phyloP scores from a whole-genome alignment of 1,140 invertebrate genomes.

The Trichonephila clavata region DNA sequence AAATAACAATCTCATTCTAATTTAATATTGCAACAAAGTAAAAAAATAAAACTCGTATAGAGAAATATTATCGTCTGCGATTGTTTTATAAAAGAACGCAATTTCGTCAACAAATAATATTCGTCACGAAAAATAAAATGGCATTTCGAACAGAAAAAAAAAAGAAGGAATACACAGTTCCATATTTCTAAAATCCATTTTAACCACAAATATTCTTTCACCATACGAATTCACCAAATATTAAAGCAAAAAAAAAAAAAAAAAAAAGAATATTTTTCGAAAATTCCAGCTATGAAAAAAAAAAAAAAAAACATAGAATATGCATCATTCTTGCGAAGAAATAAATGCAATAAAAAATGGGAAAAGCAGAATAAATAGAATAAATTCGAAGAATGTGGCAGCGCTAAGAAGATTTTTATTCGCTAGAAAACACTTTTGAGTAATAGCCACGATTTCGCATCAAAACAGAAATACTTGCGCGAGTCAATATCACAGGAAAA shows the following conservation, averaged over 20 bases:
- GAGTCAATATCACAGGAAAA: neutral
- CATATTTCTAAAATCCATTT: neutral
- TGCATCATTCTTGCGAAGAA: neutral
- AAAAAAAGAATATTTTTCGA: neutral
- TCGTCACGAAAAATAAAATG: too few relatives aligned
- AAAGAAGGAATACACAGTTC: too few relatives aligned
- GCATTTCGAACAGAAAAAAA: too few relatives aligned
- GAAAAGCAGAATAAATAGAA: neutral
- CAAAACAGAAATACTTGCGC: neutral
- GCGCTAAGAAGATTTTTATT: neutral
- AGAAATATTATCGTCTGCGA: too few relatives aligned
- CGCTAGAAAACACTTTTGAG: constrained; percentile 24
- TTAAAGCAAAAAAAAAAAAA: neutral
- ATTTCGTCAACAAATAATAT: too few relatives aligned
- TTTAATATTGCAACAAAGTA: too few relatives aligned
- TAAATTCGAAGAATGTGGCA: constrained; percentile 16
- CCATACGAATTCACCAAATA: neutral
- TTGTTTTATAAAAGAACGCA: too few relatives aligned
- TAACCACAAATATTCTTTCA: neutral
- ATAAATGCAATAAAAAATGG: neutral
- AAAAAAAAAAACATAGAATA: neutral
- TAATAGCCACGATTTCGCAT: constrained; percentile 11
- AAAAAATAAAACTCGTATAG: too few relatives aligned
- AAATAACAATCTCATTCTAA: too few relatives aligned
- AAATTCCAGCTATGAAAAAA: neutral